Evolutionary conservation across 2,888 invertebrate species (phyloP), one percentile per base, ranked within the genome.

Genomic region (Lochmaea crataegi): DNA sequence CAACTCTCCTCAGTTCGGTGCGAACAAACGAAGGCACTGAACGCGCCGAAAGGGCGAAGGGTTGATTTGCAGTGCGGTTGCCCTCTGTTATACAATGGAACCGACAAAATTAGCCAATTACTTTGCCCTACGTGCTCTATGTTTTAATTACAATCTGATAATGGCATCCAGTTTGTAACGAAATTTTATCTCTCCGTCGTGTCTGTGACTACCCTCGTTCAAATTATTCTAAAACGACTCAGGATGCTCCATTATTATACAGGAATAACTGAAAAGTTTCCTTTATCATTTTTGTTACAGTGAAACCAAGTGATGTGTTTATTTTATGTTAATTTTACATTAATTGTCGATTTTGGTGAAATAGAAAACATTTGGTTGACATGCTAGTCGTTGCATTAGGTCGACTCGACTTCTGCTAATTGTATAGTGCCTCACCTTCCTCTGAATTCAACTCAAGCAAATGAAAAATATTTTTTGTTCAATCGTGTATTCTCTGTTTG

Each of bases 81-180:
- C 86, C 86, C 86, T 85, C 85, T 85, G 86, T 85, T 85, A 85
- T 85, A 85, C 85, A 86, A 85, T 85, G 83, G 84, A 82, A 82
- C 85, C 82, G 85, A 83, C 85, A 83, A 84, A 86, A 86, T 86
- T 86, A 86, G 86, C 85, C 86, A 86, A 86, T 86, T 86, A 86
- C 85, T 83, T 78, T 83, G 81, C 83, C 83, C 85, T 83, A 82
- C 83, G 83, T 83, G 83, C 82, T 83, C 83, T 84, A 85, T 85
- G 84, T 87, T 87, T 86, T 87, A 87, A 87, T 87, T 87, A 86
- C 85, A 83, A 86, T 85, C 84, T 81, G 85, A 85, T 86, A 84
- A 85, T 85, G 83, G 82, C 80, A 79, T 81, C 79, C 79, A 78
- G 76, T 76, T 77, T 79, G 76, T 79, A 78, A 79, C 78, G 76